phyloP scores from a whole-genome alignment of 2,797 vertebrate species.

The Rhabdomys pumilio region DNA sequence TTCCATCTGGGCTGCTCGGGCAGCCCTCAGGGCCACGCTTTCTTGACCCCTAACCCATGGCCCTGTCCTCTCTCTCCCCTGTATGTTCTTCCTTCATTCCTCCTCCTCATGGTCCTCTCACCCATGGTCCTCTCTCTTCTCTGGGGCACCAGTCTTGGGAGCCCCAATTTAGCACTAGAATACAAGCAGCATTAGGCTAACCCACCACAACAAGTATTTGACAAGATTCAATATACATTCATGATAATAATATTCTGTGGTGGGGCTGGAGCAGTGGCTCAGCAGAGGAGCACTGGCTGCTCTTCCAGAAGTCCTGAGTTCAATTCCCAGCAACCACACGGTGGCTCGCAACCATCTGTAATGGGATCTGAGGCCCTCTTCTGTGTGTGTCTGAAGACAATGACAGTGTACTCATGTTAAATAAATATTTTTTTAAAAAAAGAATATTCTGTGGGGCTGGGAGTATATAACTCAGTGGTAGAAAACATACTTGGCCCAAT shows the following conservation, averaged over 20 bases:
- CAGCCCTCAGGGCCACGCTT: not conserved
- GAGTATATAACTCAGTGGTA: not conserved
- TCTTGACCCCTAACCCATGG: too few species aligned
- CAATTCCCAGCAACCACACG: too few species aligned
- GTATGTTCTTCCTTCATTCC: not conserved
- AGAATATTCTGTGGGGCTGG: not conserved
- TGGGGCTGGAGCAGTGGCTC: too few species aligned
- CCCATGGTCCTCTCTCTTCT: not conserved
- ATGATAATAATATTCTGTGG: not conserved
- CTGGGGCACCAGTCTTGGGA: not conserved
- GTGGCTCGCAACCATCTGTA: too few species aligned
- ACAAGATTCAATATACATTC: not conserved
- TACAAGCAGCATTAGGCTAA: not conserved
- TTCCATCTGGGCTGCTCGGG: not conserved
- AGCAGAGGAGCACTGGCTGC: too few species aligned
- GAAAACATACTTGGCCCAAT: not conserved
- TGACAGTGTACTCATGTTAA: too few species aligned
- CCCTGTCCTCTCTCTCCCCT: too few species aligned
- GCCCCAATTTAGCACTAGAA: not conserved
- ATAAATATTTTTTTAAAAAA: too few species aligned
- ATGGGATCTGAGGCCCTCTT: too few species aligned
- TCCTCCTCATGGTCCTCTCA: not conserved
- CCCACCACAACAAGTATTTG: not conserved
- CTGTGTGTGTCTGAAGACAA: too few species aligned
- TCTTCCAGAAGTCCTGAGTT: too few species aligned